Conservation (phyloP, 2,888 invertebrate genomes). For the Brachyopa scutellaris region DNA sequence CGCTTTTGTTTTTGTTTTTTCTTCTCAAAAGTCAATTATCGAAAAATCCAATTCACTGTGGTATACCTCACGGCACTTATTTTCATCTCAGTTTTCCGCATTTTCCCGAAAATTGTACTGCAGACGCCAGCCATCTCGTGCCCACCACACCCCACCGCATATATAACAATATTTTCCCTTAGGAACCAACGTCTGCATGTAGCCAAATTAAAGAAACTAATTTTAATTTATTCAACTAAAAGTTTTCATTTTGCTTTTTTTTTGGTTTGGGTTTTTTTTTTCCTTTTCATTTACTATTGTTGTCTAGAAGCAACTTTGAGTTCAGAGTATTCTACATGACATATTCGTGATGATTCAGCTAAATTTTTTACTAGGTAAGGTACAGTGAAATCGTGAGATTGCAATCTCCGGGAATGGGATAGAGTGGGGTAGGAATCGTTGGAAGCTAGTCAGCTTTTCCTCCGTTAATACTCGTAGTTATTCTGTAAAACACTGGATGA, state of each 20-base stretch:
- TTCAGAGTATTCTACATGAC: not conserved
- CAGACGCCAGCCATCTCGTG: not conserved
- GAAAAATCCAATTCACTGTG: constrained; percentile 3
- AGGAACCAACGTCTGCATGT: not conserved
- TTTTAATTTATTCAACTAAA: not conserved
- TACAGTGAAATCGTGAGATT: not conserved
- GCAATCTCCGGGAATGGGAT: no score
- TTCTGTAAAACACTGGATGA: no score
- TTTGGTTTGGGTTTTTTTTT: no score
- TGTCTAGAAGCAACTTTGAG: not conserved
- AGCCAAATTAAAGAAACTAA: not conserved
- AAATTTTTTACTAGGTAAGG: no score
- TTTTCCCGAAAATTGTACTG: not conserved
- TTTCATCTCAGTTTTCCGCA: not conserved
- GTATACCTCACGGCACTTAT: constrained; percentile 6
- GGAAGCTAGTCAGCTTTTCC: no score
- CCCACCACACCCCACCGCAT: no score
- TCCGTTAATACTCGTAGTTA: no score
- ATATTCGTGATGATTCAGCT: not conserved
- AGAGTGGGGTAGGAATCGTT: no score
- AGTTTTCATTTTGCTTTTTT: not conserved
- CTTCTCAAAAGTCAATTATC: not conserved
- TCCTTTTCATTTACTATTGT: no score
- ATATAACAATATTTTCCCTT: not conserved
- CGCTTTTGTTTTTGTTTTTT: not conserved